A percentile compares a stretch with the other conserved stretches of the same genome.
phyloP scores from a whole-genome alignment of 2,888 invertebrate species.

The Campoletis raptor region DNA sequence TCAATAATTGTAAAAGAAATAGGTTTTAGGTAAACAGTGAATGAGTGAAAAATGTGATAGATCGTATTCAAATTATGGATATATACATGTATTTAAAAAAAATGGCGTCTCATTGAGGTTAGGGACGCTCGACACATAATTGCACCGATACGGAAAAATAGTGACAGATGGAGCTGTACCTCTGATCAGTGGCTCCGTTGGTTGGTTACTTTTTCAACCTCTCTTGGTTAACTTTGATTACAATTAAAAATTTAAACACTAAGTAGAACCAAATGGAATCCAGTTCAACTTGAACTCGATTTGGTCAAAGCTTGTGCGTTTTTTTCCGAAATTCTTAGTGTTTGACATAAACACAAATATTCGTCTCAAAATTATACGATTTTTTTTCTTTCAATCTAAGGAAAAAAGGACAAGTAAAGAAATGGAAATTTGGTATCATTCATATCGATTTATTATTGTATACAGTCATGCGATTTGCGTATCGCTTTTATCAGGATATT shows the following conservation, averaged over 20 bases:
- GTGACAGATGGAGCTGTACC: background rate
- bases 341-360: background rate
- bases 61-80: conserved; percentile 45
- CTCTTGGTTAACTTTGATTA: background rate
- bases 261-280: background rate
- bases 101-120: conserved; percentile 52
- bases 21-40: background rate
- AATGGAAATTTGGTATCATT: conserved; percentile 50
- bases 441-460: conserved; percentile 75
- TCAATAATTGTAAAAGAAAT: background rate
- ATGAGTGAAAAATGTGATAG: conserved; percentile 25
- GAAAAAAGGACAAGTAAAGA: background rate
- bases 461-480: conserved; percentile 76
- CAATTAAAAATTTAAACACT: background rate
- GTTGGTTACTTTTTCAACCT: background rate
- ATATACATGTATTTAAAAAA: conserved; percentile 39
- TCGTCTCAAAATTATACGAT: background rate
- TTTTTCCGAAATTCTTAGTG: background rate
- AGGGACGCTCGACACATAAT: conserved; percentile 5
- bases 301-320: background rate
- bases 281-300: too few relatives aligned
- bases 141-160: background rate
- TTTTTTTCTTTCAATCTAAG: background rate
- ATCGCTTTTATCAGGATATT: conserved; percentile 70
- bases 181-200: background rate